Base-by-base conservation (phyloP, 2,888 invertebrate species). In the Autographa pulchrina region DNA sequence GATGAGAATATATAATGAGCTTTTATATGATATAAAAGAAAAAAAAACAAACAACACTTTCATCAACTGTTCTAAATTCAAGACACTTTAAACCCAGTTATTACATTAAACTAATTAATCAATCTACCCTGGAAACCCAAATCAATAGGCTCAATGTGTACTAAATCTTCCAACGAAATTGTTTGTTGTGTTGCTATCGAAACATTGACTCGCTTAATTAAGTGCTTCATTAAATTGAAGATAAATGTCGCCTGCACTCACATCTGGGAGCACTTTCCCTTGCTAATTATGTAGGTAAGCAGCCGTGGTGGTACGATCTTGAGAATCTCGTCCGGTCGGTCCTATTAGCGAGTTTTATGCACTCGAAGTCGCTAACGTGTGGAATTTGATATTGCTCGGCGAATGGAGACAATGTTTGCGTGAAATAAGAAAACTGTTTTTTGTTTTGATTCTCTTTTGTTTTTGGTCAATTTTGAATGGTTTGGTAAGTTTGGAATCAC, bases 231-330 rank as follows among this genome's bases (percentile, higher is more conserved):
- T 85, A 84, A 79, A 85, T 80, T 82, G 76, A 70, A 81, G 81
- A 85, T 87, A 87, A 85, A 78, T 86, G 85, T 88, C 83, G 75
- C 86, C 83, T 78, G 75, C 71, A 73, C 78, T 83, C 80, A 83
- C 89, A 91, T 90, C 89, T 86, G 78, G 43, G 63, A 89, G 89
- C 88, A 92, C 90, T 92, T 92, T 92, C 90, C 85, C 86, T 83
- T 78, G 89, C 88, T 92, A 91, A 92, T 90, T 89, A 86, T 85
- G 60, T 70, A 54, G 58, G 77, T 80, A 84, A 81, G 86, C 81
- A 83, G 72, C 74, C 70, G 74, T 75, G 43, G 69, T 65, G 63
- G 70, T 79, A 77, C 80, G 74, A 83, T 83, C 80, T 84, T 72
- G 81, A 80, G 81, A 87, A 87, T 87, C 84, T 85, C 69, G 85